These are phyloP conservation scores for Xestia ashworthii DNA, from an alignment of 2,888 invertebrate genomes.

Conservation along the genomic window DNA sequence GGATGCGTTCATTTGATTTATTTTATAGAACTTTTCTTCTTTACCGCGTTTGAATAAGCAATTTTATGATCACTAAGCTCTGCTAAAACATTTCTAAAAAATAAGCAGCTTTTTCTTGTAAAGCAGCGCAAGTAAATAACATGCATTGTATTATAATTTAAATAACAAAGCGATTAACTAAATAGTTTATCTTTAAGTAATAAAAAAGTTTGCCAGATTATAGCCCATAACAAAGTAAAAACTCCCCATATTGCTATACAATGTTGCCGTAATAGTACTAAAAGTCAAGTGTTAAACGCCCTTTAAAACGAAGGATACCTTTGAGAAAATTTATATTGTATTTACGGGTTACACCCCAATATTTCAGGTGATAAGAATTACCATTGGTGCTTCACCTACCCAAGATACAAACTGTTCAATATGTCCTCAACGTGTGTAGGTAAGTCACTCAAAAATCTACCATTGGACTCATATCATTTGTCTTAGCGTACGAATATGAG, in stretches of 20 bases:
- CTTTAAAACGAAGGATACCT: not conserved
- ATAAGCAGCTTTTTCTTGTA: not conserved
- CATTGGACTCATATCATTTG: not conserved
- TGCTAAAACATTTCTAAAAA: not conserved
- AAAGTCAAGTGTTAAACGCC: not conserved
- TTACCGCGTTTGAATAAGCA: not conserved
- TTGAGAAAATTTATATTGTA: not conserved
- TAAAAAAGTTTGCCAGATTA: slow-evolving; percentile 22
- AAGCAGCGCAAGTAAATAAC: not conserved
- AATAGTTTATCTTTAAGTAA: slow-evolving; percentile 27
- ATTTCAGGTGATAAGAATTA: not conserved
- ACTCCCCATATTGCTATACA: slow-evolving; percentile 16
- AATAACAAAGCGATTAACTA: slow-evolving; percentile 4
- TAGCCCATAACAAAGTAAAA: slow-evolving; percentile 11
- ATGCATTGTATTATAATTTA: not conserved
- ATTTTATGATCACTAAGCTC: not conserved
- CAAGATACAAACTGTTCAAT: no score
- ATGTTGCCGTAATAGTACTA: not conserved
- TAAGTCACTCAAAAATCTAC: not conserved
- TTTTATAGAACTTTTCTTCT: not conserved
- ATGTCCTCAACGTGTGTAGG: not conserved
- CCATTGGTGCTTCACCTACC: not conserved
- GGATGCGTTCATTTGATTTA: not conserved
- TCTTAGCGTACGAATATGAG: not conserved
- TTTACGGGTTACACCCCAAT: not conserved